Conservation (phyloP, 2,113 vertebrate species). For the Rhadina sibilatrix region DNA sequence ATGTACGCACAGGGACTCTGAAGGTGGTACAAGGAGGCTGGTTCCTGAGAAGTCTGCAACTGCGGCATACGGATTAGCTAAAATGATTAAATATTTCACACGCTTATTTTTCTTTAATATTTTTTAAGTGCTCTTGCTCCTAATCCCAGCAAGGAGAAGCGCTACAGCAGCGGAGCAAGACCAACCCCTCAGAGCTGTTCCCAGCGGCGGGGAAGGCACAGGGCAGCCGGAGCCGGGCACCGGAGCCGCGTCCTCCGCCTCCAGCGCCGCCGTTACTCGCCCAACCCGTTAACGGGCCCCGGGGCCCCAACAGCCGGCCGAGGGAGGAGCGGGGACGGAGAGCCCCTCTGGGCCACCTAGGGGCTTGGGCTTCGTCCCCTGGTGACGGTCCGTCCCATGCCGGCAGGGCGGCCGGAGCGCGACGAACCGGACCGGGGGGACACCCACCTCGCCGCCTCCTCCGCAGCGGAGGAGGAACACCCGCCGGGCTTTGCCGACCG, state of each 20-base stretch:
- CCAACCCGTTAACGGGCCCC: background rate
- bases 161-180: background rate
- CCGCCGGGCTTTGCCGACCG: background rate
- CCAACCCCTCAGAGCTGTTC: background rate
- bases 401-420: background rate
- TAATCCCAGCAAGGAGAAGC: background rate
- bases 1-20: rapidly evolving
- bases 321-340: too few relatives aligned
- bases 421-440: background rate
- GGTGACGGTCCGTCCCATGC: background rate
- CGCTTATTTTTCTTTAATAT: background rate
- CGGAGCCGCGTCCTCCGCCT: background rate
- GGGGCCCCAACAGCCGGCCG: background rate
- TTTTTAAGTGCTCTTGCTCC: background rate
- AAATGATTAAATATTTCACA: background rate
- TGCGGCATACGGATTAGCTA: background rate
- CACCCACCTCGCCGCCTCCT: background rate
- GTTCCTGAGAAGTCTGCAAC: background rate
- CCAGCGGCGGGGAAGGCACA: background rate
- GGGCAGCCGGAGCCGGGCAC: background rate
- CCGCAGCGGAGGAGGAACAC: background rate
- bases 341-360: background rate
- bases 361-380: background rate
- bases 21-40: background rate
- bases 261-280: background rate